Percentiles rank a stretch among this genome's conserved stretches.
phyloP scores from a whole-genome alignment of 1,140 invertebrate species.

The Myzus persicae region DNA sequence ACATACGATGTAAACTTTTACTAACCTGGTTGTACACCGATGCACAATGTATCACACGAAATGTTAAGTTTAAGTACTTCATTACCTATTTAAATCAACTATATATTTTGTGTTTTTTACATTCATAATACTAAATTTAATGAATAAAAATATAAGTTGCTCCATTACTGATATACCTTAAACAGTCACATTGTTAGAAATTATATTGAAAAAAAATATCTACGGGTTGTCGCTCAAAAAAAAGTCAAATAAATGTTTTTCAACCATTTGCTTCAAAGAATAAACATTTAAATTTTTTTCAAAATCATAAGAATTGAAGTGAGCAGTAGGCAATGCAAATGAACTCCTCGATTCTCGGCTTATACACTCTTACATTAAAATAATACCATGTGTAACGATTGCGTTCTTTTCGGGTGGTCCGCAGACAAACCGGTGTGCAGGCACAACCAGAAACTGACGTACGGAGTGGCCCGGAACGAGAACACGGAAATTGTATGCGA shows the following conservation, averaged over 20 bases:
- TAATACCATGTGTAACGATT: background rate
- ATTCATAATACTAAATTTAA: background rate
- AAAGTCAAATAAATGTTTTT: too few species aligned
- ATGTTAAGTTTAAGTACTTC: background rate
- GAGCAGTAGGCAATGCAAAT: too few species aligned
- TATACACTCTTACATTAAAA: too few species aligned
- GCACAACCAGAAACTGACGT: slow-evolving; percentile 78
- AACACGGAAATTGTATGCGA: slow-evolving; percentile 81
- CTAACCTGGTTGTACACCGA: background rate
- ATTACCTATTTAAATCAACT: background rate
- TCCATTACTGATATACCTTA: background rate
- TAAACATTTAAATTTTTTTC: too few species aligned
- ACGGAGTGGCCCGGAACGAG: slow-evolving; percentile 85
- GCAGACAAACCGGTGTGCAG: slow-evolving; percentile 87
- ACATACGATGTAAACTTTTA: background rate
- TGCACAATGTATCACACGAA: background rate
- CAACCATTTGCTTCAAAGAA: too few species aligned
- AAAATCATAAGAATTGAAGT: too few species aligned
- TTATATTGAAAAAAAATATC: too few species aligned
- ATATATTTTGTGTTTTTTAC: background rate
- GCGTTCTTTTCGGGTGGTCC: background rate
- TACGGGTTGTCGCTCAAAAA: too few species aligned
- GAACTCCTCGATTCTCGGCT: too few species aligned
- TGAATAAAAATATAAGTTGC: background rate
- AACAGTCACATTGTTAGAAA: background rate